Evolutionary conservation across 2,797 vertebrate genomes (phyloP).

Genomic region (Alosa sapidissima): DNA sequence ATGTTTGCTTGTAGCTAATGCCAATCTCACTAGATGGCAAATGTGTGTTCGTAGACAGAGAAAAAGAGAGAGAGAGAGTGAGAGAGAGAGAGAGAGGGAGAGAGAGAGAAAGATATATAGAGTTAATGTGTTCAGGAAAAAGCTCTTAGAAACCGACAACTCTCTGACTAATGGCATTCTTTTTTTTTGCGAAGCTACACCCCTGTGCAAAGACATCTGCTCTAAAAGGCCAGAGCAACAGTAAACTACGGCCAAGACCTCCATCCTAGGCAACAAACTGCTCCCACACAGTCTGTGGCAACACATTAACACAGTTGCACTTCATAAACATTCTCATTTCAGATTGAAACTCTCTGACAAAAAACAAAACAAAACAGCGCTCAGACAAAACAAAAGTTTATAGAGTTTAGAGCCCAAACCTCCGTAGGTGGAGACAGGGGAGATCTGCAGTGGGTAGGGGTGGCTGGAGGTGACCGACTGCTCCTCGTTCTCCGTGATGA

Average conservation of each 20-base stretch:
- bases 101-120: background rate
- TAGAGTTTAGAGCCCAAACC: conserved; percentile 72
- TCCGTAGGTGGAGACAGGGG: conserved; percentile 90
- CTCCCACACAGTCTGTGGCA: background rate
- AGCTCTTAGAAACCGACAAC: background rate
- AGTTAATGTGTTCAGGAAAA: background rate
- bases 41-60: too few relatives aligned
- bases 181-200: background rate
- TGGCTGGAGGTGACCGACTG: conserved; percentile 90
- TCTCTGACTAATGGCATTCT: background rate
- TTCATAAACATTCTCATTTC: background rate
- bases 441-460: conserved; percentile 94
- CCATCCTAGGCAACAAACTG: background rate
- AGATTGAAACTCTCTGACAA: background rate
- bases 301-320: background rate
- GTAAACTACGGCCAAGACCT: background rate
- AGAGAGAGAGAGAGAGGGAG: background rate
- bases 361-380: too few relatives aligned
- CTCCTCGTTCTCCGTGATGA: conserved; percentile 94
- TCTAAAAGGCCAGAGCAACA: background rate
- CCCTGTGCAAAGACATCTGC: background rate
- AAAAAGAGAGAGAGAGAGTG: background rate
- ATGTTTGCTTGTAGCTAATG: background rate
- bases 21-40: too few relatives aligned
- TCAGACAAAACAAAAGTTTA: background rate